Conservation (phyloP, 2,113 vertebrate species). For the Carassius carassius region DNA sequence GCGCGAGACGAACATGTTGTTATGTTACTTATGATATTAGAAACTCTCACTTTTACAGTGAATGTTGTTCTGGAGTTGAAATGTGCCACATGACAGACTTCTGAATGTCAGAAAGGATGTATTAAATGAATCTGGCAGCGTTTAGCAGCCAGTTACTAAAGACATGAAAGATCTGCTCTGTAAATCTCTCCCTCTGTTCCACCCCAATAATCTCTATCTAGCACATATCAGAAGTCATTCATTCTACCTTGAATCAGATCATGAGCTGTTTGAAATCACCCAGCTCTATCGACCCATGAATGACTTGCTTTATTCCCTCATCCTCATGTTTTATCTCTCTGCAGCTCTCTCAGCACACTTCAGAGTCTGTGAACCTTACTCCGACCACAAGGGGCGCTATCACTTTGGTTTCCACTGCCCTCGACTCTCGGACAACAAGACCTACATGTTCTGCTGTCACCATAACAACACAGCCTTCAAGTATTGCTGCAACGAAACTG, state of each 20-base stretch:
- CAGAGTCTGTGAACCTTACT: constrained; percentile 95
- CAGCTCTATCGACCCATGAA: constrained; percentile 1
- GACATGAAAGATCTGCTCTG: constrained; percentile 18
- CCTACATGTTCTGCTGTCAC: constrained; percentile 95
- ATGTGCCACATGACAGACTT: constrained; percentile 2
- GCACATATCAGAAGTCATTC: neutral
- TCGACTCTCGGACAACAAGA: constrained; percentile 97
- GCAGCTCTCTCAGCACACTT: constrained; percentile 78
- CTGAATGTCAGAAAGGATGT: neutral
- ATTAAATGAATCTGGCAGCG: constrained; percentile 13
- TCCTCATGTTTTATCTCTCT: neutral
- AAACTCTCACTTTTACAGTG: neutral
- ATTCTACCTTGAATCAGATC: constrained; percentile 1
- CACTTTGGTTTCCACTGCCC: constrained; percentile 93
- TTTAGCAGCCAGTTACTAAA: constrained; percentile 16
- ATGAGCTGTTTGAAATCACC: constrained; percentile 12
- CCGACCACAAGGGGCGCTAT: constrained; percentile 76
- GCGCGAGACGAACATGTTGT: neutral
- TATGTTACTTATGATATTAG: constrained; percentile 1
- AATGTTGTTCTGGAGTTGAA: neutral
- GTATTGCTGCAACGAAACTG: constrained; percentile 98
- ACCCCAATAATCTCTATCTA: constrained; percentile 2
- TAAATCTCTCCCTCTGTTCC: constrained; percentile 21
- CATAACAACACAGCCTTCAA: constrained; percentile 98
- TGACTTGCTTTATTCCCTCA: constrained; percentile 1